Base-by-base conservation (phyloP, 2,113 vertebrate species). In the Apaloderma vittatum region DNA sequence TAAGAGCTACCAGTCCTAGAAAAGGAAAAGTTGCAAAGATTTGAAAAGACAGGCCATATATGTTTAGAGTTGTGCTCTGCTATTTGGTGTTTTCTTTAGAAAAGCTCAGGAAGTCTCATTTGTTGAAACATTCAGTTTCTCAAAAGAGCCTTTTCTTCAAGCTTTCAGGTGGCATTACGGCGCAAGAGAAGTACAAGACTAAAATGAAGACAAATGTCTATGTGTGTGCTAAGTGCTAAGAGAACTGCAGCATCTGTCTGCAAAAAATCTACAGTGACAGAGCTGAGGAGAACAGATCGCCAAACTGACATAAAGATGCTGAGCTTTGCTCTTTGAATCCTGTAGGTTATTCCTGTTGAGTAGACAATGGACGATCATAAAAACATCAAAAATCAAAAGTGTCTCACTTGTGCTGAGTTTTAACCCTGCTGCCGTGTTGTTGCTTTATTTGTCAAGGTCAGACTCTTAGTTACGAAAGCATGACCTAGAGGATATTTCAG, bases 321-420 rank as follows among this genome's bases (percentile, higher is more conserved):
- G 75, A 87, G 34, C 43, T 95, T 55, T 82, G 29, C 45, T 92
- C 36, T 90, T 95, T 93, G 49, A 95, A 90, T 77, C n/a, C 23
- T 45, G 29, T 20, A 83, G 48, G 19, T 82, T 68, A 63, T 58
- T 88, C 45, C 8, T 94, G 36, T 81, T 78, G 45, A 75, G 82
- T 91, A 93, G 83, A 87, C 20, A 62, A 9, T 77, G 19, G 30
- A 85, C 21, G 37, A 83, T 93, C 55, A 86, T 46, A 86, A 93
- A 94, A 88, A 37, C 9, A 57, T 86, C 76, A 58, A 32, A 82
- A 37, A 86, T 93, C 36, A 72, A 23, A 92, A 88, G 11, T 51
- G 24, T 91, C 37, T 71, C 37, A 16, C 19, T 37, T 92, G 10
- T 70, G 46, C 55, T 79, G 66, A 59, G 18, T 75, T 68, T 90